A percentile compares a stretch with the other conserved stretches of the same genome.
Evolutionary conservation across 2,113 vertebrate species (phyloP).

Genomic region (Ibidorhyncha struthersii): DNA sequence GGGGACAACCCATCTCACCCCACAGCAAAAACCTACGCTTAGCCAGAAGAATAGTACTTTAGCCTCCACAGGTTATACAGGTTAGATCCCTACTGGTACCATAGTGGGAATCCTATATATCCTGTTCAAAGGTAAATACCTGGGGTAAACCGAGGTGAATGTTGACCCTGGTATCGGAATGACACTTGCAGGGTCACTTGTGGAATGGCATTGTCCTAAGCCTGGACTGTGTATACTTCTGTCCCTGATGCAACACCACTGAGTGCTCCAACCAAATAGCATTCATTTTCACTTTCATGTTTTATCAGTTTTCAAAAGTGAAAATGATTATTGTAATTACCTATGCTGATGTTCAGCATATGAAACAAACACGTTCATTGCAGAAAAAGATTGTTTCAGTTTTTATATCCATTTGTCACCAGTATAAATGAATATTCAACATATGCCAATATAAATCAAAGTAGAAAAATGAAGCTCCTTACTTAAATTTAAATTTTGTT

Average conservation of each 20-base stretch:
- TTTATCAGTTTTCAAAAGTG: neutral
- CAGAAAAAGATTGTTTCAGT: neutral
- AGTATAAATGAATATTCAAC: neutral
- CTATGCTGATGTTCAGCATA: neutral
- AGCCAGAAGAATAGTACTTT: neutral
- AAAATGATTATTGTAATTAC: neutral
- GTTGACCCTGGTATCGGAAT: neutral
- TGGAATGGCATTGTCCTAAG: neutral
- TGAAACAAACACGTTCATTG: neutral
- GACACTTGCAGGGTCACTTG: neutral
- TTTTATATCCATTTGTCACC: neutral
- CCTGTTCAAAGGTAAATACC: neutral
- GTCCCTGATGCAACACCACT: neutral
- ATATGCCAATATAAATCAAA: neutral
- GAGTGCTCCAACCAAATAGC: neutral
- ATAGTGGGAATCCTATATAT: neutral
- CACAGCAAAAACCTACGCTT: neutral
- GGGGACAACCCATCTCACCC: neutral
- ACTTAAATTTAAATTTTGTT: neutral
- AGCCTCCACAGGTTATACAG: neutral
- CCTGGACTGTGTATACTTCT: neutral
- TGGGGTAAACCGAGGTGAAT: neutral
- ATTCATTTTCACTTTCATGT: neutral
- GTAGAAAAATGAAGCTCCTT: neutral
- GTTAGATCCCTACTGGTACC: neutral